Evolutionary conservation across 2,888 invertebrate species (phyloP).

Genomic region (Ophion slaviceki): DNA sequence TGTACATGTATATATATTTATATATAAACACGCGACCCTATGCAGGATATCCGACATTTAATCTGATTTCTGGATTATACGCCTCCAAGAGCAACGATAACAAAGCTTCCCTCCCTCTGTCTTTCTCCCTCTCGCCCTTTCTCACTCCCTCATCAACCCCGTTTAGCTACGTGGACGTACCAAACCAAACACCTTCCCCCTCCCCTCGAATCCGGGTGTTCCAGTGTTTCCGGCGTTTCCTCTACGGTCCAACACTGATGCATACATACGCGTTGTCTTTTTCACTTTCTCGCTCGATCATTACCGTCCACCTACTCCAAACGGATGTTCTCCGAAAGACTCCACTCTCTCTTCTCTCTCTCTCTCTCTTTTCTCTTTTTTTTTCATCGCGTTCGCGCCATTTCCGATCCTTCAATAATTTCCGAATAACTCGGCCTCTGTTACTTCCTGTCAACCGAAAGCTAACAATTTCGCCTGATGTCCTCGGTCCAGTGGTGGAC

Average conservation of each 20-base stretch:
- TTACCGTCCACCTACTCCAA: constrained; percentile 9
- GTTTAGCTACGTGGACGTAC: constrained; percentile 1
- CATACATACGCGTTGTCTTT: constrained; percentile 9
- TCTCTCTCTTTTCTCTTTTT: background rate
- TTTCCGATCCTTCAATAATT: constrained; percentile 59
- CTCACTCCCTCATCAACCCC: constrained; percentile 35
- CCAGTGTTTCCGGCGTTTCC: constrained; percentile 59
- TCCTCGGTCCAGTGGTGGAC: background rate
- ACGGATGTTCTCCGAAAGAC: constrained; percentile 48
- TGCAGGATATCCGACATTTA: constrained; percentile 83
- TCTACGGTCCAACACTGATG: constrained; percentile 28
- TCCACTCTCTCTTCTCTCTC: constrained; percentile 32
- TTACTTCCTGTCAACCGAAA: constrained; percentile 34
- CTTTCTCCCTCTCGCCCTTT: constrained; percentile 43
- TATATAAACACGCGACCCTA: constrained; percentile 71
- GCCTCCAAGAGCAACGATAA: constrained; percentile 76
- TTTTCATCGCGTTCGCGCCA: constrained; percentile 26
- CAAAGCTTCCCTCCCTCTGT: constrained; percentile 68
- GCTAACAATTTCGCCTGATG: constrained; percentile 23
- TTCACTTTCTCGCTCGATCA: constrained; percentile 22
- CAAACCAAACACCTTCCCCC: constrained; percentile 19
- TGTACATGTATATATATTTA: constrained; percentile 1
- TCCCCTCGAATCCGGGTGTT: constrained; percentile 10
- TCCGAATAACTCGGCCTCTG: background rate
- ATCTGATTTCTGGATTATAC: constrained; percentile 83